Base-by-base conservation (phyloP, 2,113 vertebrate genomes). In the Caretta caretta region DNA sequence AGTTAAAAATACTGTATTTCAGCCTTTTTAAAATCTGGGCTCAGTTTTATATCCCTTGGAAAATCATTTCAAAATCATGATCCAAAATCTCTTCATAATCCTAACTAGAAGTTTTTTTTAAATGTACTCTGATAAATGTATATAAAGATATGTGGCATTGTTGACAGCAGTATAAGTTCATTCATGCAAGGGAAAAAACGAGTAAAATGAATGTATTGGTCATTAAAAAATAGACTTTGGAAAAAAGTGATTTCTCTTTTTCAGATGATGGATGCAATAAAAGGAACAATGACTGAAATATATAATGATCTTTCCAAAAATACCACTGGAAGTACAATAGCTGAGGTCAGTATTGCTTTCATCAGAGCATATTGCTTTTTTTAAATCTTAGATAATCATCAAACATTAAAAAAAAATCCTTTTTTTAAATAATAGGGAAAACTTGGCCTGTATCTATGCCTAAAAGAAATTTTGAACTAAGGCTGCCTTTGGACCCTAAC, bases 231-330 rank as follows among this genome's bases (percentile, higher is more conserved):
- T 72, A 54, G 0, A 1, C 27, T 49, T 22, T 2, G 72, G 56
- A 87, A 0, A 53, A 9, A 6, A n/a, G 11, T 6, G 29, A 62
- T 89, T 90, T 92, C 83, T 96, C 0, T 96, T 86, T 98, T 98
- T 56, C 97, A 99, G 99, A 99, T 99, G 96, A 99, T 99, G 99
- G 99, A 99, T 89, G 98, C 99, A 10, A 99, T 99, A 94, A 99
- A 99, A 98, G 99, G 99, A 95, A 99, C 99, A 22, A 99, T 99
- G 99, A 99, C 99, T 2, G 99, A 99, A 98, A 99, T 99, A 90
- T 99, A 99, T 95, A 99, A 99, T 8, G 99, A 99, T 93, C 99
- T 99, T 85, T 99, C 99, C 69, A 99, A 99, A 98, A 99, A 98
- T 98, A 99, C 99, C 35, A 99, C 99, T 3, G 99, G 99, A 95